phyloP scores from a whole-genome alignment of 2,113 vertebrate genomes.

The Empidonax alnorum region DNA sequence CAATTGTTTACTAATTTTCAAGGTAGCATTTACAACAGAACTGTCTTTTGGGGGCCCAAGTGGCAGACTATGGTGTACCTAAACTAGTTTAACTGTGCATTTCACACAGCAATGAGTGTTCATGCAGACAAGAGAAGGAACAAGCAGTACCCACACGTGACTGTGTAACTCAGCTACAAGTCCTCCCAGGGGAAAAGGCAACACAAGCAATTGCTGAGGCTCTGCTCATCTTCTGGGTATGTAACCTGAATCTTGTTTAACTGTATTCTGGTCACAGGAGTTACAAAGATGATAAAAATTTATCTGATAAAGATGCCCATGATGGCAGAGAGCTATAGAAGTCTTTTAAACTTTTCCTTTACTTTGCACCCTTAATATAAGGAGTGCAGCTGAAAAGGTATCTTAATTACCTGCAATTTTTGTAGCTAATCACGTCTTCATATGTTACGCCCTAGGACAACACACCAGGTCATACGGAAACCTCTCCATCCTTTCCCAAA shows the following conservation, averaged over 20 bases:
- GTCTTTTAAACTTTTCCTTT: not conserved
- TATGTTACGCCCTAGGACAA: not conserved
- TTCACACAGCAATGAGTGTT: not conserved
- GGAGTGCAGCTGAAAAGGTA: not conserved
- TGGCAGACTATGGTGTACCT: not conserved
- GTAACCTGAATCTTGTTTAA: not conserved
- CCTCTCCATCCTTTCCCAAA: not conserved
- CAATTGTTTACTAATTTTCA: not conserved
- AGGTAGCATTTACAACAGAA: not conserved
- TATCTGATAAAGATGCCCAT: not conserved
- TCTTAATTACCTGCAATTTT: not conserved
- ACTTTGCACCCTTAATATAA: not conserved
- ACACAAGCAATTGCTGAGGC: rapidly evolving
- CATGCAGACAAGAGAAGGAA: rapidly evolving
- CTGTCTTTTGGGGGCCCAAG: not conserved
- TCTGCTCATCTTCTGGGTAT: not conserved
- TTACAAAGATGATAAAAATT: not conserved
- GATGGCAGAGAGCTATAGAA: not conserved
- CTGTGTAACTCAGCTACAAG: not conserved
- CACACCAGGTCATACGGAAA: not conserved
- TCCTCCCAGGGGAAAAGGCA: not conserved
- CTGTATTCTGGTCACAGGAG: not conserved
- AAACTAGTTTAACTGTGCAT: not conserved
- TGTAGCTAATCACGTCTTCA: not conserved
- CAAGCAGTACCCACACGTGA: not conserved